Evolutionary conservation across 2,113 vertebrate genomes (phyloP), one percentile per base, ranked within the genome.

Genomic region (Amphiprion ocellaris): DNA sequence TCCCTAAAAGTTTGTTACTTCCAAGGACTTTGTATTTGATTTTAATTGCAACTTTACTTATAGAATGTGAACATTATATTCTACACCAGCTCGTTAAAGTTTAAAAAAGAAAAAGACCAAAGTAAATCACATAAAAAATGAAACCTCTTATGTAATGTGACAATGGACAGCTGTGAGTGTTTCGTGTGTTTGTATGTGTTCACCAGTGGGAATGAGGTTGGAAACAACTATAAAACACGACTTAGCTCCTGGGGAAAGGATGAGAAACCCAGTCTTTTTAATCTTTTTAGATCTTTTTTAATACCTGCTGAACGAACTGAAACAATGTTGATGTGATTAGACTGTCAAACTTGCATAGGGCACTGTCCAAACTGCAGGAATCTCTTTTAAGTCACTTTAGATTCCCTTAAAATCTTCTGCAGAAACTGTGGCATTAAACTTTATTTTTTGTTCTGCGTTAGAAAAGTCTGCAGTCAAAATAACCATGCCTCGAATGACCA

Each of bases 401-500:
- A 24, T 69, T 83, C 47, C 56, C 28, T 37, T 9, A 15, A 63
- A 64, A 47, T 33, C 11, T 26, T 50, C 47, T 80, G 66, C 58
- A 69, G 63, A 83, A 77, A 71, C 41, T 12, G 19, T 55, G 69
- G 10, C 61, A 68, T 80, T 53, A 77, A 54, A 26, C 19, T 37
- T 67, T 62, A 64, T n/a, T 17, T 72, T 58, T 61, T 19, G n/a
- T 50, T 54, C 54, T 77, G 23, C 30, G n/a, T 53, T 68, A 59
- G 10, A 39, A 79, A 86, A 63, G 19, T 77, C 78, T 78, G 69
- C 62, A 41, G 62, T 83, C 77, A 90, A 92, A 37, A 92, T 85
- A 89, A 93, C 30, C 75, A 90, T 86, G 30, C 66, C 74, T 87
- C 69, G 69, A 84, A 85, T 89, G 81, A 92, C 37, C 84, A 81